phyloP scores from a whole-genome alignment of 2,888 invertebrate species.

The Schizaphis graminum region DNA sequence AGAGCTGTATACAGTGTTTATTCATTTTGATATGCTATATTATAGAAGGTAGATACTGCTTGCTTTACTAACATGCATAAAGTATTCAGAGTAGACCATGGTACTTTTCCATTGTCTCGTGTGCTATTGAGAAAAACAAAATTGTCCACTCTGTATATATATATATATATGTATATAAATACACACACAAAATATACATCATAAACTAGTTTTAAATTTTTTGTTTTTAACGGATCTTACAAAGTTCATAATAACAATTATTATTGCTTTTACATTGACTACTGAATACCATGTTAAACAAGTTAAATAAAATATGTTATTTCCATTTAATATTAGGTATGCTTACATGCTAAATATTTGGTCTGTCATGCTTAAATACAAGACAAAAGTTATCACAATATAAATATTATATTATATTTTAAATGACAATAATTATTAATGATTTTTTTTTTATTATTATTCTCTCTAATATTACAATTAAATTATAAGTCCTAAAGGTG shows the following conservation, averaged over 20 bases:
- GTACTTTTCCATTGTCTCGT: not conserved
- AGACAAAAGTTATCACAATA: slow-evolving; percentile 65
- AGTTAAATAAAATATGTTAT: slow-evolving; percentile 57
- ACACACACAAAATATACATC: not conserved
- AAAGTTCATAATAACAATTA: slow-evolving; percentile 56
- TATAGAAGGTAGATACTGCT: slow-evolving; percentile 34
- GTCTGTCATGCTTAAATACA: slow-evolving; percentile 64
- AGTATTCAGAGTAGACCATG: not conserved
- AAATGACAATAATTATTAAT: slow-evolving; percentile 54
- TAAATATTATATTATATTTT: slow-evolving; percentile 59
- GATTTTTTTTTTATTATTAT: slow-evolving; percentile 51
- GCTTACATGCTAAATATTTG: slow-evolving; percentile 64
- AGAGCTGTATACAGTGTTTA: not conserved
- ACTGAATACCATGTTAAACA: slow-evolving; percentile 61
- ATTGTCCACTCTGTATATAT: not conserved
- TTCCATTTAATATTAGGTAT: slow-evolving; percentile 53
- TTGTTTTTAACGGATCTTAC: slow-evolving; percentile 6
- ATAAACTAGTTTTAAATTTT: slow-evolving; percentile 20
- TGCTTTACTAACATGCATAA: slow-evolving; percentile 16
- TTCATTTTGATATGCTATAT: slow-evolving; percentile 52
- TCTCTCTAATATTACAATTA: slow-evolving; percentile 49
- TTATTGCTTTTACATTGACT: slow-evolving; percentile 65
- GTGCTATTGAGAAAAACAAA: not conserved
- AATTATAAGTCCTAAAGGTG: slow-evolving; percentile 64
- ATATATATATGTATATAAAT: not conserved